Evolutionary conservation across 2,888 invertebrate species (phyloP).

Genomic region (Apamea sordens): DNA sequence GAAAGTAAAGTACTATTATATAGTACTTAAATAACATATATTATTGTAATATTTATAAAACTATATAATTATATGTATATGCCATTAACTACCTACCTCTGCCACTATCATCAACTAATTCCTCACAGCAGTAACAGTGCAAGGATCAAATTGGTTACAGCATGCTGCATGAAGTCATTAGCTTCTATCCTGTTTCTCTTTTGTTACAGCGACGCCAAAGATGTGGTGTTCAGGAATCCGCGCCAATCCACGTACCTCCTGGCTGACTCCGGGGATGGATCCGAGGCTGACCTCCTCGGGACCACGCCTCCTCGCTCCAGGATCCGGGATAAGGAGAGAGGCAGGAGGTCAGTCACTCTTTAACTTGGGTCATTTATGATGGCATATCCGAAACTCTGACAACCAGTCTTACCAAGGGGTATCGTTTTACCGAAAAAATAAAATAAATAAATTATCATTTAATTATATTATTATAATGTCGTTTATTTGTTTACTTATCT

Average conservation of each 20-base stretch:
- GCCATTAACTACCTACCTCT: no score
- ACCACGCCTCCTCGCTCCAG: conserved; percentile 95
- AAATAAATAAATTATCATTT: no score
- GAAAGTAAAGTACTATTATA: no score
- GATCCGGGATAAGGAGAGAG: conserved; percentile 91
- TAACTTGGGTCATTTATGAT: background rate
- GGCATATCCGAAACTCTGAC: no score
- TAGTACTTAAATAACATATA: background rate
- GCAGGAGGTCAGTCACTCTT: conserved; percentile 83
- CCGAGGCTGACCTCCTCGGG: conserved; percentile 92
- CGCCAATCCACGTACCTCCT: conserved; percentile 78
- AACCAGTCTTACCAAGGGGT: no score
- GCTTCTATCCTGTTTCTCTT: conserved; percentile 8
- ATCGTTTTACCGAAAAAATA: no score
- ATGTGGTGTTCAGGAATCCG: conserved; percentile 82
- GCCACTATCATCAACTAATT: background rate
- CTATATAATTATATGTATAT: no score
- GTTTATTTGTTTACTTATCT: no score
- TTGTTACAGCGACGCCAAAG: conserved; percentile 77
- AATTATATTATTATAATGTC: no score
- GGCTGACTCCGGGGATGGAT: conserved; percentile 84
- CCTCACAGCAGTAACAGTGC: background rate
- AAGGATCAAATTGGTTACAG: background rate
- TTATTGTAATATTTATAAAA: no score
- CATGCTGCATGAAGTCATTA: background rate